phyloP scores from a whole-genome alignment of 2,888 invertebrate species.

The Liopterus haemorrhoidalis region DNA sequence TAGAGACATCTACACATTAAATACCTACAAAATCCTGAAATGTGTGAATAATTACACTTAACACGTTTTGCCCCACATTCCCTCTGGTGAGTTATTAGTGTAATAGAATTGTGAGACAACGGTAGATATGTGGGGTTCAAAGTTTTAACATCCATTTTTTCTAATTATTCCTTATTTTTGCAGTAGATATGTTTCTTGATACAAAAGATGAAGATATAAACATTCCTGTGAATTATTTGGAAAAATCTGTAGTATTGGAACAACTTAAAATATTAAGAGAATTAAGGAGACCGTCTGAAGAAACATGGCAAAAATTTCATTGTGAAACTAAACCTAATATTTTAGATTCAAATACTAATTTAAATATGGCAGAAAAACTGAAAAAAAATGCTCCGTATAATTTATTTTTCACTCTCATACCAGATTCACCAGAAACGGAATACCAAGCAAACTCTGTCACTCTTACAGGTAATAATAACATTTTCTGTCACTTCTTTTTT shows the following conservation, averaged over 20 bases:
- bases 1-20: too few species aligned
- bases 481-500: slow-evolving; percentile 1
- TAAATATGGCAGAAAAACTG: slow-evolving; percentile 56
- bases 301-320: slow-evolving; percentile 13
- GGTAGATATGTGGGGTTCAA: too few species aligned
- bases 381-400: slow-evolving; percentile 64
- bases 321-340: background rate
- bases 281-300: slow-evolving; percentile 19
- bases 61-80: too few species aligned
- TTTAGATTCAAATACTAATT: background rate
- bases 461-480: slow-evolving; percentile 52
- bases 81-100: too few species aligned
- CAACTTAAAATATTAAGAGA: slow-evolving; percentile 54
- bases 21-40: too few species aligned
- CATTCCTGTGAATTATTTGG: slow-evolving; percentile 52
- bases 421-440: slow-evolving; percentile 58
- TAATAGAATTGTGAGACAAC: too few species aligned
- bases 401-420: slow-evolving; percentile 69
- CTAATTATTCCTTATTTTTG: slow-evolving; percentile 31
- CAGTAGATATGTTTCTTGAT: slow-evolving; percentile 62
- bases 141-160: slow-evolving; percentile 2
- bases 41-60: too few species aligned
- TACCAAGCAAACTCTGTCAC: slow-evolving; percentile 61
- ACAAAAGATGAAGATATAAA: slow-evolving; percentile 47
- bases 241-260: slow-evolving; percentile 52